A percentile compares a stretch with the other conserved stretches of the same genome.
Conservation (phyloP, 2,113 vertebrate species). For the Synchiropus splendidus region DNA sequence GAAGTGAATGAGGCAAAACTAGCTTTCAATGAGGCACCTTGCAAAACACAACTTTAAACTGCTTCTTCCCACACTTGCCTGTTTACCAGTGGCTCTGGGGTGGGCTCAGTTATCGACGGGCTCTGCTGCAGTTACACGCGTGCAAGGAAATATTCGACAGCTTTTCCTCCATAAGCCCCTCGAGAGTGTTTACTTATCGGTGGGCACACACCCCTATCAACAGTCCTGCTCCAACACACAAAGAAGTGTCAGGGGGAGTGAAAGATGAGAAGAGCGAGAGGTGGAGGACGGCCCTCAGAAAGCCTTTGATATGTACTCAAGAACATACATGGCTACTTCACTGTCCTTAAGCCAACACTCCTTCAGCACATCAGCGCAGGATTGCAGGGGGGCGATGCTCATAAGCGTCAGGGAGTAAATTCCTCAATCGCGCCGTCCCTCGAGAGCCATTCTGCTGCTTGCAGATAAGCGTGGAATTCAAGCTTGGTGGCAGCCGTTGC, state of each 20-base stretch:
- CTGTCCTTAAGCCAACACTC: constrained; percentile 31
- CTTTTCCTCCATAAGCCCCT: constrained; percentile 38
- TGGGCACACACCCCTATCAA: constrained; percentile 54
- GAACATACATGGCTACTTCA: constrained; percentile 47
- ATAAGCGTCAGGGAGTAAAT: constrained; percentile 25
- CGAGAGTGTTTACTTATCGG: constrained; percentile 53
- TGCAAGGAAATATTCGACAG: constrained; percentile 22
- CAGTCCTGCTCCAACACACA: constrained; percentile 34
- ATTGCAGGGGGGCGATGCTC: constrained; percentile 5
- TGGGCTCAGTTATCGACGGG: constrained; percentile 21
- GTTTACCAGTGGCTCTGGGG: constrained; percentile 24
- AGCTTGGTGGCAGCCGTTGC: constrained; percentile 35
- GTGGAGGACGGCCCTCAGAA: constrained; percentile 35
- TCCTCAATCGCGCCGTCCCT: constrained; percentile 22
- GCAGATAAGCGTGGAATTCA: constrained; percentile 54
- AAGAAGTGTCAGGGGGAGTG: constrained; percentile 7
- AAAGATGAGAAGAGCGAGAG: constrained; percentile 9
- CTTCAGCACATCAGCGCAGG: constrained; percentile 36
- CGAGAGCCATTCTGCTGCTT: constrained; percentile 45
- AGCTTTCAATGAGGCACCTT: constrained; percentile 17
- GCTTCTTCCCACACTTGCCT: constrained; percentile 17
- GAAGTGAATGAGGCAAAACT: constrained; percentile 43
- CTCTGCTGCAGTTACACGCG: constrained; percentile 23
- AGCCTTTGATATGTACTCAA: constrained; percentile 44
- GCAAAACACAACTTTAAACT: constrained; percentile 24